Conservation (phyloP, 1,140 invertebrate genomes). For the Drosophila truncata region DNA sequence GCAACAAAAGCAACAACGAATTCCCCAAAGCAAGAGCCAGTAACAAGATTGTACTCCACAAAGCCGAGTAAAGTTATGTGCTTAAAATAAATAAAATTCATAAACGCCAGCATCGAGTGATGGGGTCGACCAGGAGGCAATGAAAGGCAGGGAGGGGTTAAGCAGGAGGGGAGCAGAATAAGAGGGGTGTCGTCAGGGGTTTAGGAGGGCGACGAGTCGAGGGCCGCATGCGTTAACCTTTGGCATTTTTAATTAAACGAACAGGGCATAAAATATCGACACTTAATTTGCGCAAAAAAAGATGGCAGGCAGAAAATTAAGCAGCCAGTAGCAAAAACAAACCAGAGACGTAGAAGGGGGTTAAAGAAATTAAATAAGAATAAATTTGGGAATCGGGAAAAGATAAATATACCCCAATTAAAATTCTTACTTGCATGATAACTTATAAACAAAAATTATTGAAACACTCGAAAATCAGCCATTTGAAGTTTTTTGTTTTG, state of each 20-base stretch:
- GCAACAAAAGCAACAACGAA: slow-evolving; percentile 53
- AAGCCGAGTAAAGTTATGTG: slow-evolving; percentile 65
- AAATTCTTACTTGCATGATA: too few relatives aligned
- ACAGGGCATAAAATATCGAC: slow-evolving; percentile 82
- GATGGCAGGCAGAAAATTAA: slow-evolving; percentile 77
- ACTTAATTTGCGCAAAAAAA: slow-evolving; percentile 80
- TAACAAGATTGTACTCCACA: slow-evolving; percentile 52
- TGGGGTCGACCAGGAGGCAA: slow-evolving; percentile 15
- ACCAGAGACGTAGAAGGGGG: slow-evolving; percentile 12
- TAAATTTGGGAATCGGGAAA: too few relatives aligned
- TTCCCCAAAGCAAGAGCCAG: slow-evolving; percentile 55
- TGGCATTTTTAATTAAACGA: slow-evolving; percentile 83
- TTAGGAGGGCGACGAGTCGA: slow-evolving; percentile 36
- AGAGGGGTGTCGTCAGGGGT: slow-evolving; percentile 5
- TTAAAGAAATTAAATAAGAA: not conserved
- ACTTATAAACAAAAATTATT: too few relatives aligned
- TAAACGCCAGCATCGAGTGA: slow-evolving; percentile 60
- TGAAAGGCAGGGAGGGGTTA: not conserved
- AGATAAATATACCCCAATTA: too few relatives aligned
- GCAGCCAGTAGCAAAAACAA: slow-evolving; percentile 59
- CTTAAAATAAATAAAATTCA: slow-evolving; percentile 78
- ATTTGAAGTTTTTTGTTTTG: not conserved
- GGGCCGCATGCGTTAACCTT: slow-evolving; percentile 75
- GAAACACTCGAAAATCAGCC: not conserved
- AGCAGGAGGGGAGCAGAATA: not conserved